phyloP scores from a whole-genome alignment of 2,797 vertebrate species.

The Spheniscus humboldti region DNA sequence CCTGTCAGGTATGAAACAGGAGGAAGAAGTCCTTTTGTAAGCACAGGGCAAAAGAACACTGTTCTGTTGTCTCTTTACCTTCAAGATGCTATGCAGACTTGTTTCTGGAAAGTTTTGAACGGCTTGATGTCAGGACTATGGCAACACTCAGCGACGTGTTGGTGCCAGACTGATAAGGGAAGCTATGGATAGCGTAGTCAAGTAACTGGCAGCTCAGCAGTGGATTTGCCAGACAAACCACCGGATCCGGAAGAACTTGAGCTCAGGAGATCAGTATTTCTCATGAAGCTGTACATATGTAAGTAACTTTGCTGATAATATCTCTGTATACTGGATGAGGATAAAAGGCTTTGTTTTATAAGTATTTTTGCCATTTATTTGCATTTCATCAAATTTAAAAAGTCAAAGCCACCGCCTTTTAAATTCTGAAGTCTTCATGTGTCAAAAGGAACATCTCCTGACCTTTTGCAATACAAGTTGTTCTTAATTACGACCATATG shows the following conservation, averaged over 20 bases:
- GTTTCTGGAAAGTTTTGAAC: background rate
- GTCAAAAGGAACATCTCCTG: background rate
- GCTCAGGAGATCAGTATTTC: background rate
- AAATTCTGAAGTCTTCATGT: background rate
- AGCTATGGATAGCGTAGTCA: background rate
- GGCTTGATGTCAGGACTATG: background rate
- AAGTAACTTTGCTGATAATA: background rate
- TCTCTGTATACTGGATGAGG: background rate
- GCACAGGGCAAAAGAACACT: background rate
- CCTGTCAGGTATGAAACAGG: background rate
- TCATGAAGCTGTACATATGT: background rate
- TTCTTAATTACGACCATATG: background rate
- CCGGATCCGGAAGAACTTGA: background rate
- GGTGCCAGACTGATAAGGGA: background rate
- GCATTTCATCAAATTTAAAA: background rate
- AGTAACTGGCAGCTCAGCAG: background rate
- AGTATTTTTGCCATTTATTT: background rate
- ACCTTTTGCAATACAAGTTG: background rate
- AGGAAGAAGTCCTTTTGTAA: background rate
- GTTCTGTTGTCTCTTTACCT: background rate
- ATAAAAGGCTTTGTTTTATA: background rate
- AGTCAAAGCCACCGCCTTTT: background rate
- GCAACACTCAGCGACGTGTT: rapidly evolving
- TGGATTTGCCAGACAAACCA: background rate
- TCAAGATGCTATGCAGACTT: background rate